These are phyloP conservation scores for Plecotus auritus DNA, from an alignment of 2,113 vertebrate genomes.

Conservation along the genomic window DNA sequence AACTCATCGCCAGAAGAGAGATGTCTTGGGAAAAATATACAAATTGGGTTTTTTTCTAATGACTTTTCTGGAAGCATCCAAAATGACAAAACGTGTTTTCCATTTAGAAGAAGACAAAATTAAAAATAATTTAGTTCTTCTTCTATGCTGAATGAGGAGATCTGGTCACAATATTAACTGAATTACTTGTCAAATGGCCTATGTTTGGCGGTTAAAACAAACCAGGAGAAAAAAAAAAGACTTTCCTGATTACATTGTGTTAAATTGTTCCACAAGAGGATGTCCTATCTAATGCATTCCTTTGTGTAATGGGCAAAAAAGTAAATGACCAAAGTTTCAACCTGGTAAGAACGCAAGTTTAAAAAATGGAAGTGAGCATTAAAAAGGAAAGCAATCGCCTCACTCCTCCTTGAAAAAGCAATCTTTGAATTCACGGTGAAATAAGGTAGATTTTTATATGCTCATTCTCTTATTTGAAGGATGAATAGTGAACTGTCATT, in stretches of 20 bases:
- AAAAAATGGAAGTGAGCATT: neutral
- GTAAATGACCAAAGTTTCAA: neutral
- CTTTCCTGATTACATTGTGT: neutral
- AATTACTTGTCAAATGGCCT: neutral
- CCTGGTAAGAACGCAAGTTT: neutral
- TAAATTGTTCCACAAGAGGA: neutral
- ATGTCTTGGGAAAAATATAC: neutral
- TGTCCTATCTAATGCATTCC: neutral
- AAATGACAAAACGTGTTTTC: constrained; percentile 18
- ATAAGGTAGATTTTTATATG: neutral
- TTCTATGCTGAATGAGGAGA: neutral
- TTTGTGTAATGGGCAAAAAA: neutral
- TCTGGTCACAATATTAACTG: neutral
- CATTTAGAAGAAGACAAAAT: neutral
- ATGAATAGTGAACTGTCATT: neutral
- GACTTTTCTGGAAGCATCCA: neutral
- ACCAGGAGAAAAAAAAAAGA: neutral
- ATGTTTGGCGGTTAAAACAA: neutral
- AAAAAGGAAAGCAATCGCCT: neutral
- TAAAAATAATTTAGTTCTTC: neutral
- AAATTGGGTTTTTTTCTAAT: neutral
- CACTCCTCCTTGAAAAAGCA: neutral
- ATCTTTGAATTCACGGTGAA: neutral
- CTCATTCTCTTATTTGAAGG: neutral
- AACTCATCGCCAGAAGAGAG: constrained; percentile 3